phyloP scores from a whole-genome alignment of 1,140 invertebrate genomes.

The Bombus pascuorum region DNA sequence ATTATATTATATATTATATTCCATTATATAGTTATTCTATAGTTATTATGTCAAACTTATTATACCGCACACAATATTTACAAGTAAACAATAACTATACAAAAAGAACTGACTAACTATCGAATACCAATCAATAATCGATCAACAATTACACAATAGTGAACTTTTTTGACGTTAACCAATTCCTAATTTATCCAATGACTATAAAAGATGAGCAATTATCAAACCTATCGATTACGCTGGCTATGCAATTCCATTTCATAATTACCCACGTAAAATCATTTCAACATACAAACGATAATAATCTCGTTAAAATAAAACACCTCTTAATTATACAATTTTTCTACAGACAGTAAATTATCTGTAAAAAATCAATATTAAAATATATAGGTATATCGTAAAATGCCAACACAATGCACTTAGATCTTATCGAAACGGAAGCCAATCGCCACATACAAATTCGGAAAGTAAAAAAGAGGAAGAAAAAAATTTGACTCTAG shows the following conservation, averaged over 20 bases:
- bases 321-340: background rate
- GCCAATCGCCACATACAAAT: background rate
- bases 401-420: no score
- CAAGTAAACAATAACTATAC: no score
- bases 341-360: background rate
- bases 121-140: background rate
- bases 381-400: no score
- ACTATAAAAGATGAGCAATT: constrained; percentile 11
- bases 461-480: background rate
- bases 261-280: background rate
- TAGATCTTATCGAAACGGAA: no score
- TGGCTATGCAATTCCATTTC: background rate
- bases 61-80: no score
- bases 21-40: no score
- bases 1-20: no score
- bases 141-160: constrained; percentile 55
- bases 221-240: background rate
- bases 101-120: background rate
- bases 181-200: constrained; percentile 50
- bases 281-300: background rate
- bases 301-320: background rate
- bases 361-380: background rate
- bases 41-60: no score
- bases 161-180: constrained; percentile 40
- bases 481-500: background rate